phyloP scores from a whole-genome alignment of 2,113 vertebrate genomes.

The Gavia stellata region DNA sequence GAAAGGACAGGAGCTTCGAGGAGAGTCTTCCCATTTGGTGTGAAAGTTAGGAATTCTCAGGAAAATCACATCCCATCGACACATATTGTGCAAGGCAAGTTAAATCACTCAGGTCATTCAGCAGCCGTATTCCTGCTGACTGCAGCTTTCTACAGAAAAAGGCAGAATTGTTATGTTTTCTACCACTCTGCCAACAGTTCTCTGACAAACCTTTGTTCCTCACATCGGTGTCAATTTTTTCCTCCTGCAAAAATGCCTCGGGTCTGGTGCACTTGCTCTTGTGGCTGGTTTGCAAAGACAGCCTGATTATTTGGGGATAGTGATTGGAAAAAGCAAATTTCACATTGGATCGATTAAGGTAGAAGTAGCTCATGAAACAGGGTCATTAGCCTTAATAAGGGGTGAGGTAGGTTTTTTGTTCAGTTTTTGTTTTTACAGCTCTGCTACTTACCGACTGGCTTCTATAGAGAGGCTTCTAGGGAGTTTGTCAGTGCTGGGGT shows the following conservation, averaged over 20 bases:
- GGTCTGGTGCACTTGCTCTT: fast-evolving
- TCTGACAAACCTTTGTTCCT: background rate
- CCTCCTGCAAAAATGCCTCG: background rate
- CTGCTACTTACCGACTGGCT: background rate
- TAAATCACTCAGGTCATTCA: background rate
- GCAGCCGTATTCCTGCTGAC: background rate
- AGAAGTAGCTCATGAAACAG: background rate
- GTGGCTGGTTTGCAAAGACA: background rate
- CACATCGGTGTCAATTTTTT: fast-evolving
- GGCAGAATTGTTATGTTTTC: background rate
- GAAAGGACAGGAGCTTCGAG: background rate
- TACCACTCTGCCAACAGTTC: background rate
- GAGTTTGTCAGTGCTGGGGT: background rate
- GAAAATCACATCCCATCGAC: fast-evolving
- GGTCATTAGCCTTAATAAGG: background rate
- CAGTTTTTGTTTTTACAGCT: background rate
- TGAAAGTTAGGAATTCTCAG: background rate
- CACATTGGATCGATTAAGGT: background rate
- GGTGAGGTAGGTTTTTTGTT: background rate
- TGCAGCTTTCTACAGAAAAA: background rate
- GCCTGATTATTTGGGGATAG: background rate
- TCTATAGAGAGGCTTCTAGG: background rate
- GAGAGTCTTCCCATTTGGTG: background rate
- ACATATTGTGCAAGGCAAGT: background rate
- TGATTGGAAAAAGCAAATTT: background rate